These are phyloP conservation scores for Orientallactaga bullata DNA, from an alignment of 2,113 vertebrate genomes.

Conservation along the genomic window DNA sequence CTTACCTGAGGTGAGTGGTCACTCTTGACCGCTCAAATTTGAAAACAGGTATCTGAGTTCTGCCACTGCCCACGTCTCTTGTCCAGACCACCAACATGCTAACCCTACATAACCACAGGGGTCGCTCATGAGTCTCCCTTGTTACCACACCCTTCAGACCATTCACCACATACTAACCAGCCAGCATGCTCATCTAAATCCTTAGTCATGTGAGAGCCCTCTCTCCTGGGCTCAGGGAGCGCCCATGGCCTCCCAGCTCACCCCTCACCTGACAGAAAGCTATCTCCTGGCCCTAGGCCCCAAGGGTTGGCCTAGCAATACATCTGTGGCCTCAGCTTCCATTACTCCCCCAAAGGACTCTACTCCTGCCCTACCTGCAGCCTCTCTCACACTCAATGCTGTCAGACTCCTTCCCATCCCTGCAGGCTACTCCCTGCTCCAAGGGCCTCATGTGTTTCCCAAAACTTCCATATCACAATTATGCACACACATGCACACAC, in stretches of 20 bases:
- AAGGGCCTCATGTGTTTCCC: neutral
- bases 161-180: neutral
- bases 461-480: neutral
- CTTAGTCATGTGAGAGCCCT: neutral
- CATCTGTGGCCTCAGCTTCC: neutral
- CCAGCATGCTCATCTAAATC: neutral
- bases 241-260: neutral
- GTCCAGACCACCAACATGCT: neutral
- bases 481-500: no score
- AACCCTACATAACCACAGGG: neutral
- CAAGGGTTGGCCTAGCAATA: no score
- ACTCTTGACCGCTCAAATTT: neutral
- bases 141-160: neutral
- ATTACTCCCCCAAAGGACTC: fast-evolving
- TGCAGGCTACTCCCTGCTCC: neutral
- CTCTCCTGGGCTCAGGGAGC: neutral
- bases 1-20: neutral
- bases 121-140: neutral
- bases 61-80: neutral
- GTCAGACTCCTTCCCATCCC: neutral
- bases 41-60: no score
- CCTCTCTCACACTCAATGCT: neutral
- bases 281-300: neutral
- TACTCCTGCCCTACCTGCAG: neutral
- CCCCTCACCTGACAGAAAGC: neutral